Percentiles rank a stretch among this genome's conserved stretches.
Evolutionary conservation across 2,888 invertebrate species (phyloP).

Genomic region (Labia minor): DNA sequence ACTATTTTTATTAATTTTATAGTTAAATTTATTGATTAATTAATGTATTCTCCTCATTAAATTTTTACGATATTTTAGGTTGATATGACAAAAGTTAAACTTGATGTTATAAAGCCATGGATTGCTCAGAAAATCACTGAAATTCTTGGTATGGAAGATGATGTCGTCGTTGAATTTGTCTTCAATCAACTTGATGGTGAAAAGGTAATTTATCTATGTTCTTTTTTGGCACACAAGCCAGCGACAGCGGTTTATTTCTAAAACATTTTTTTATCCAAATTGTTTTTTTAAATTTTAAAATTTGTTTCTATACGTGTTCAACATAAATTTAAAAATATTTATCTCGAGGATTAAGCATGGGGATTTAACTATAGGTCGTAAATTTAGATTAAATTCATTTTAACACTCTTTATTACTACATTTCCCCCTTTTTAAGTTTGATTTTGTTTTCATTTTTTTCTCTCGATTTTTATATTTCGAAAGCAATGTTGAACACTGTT

Average conservation of each 20-base stretch:
- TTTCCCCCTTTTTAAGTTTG: background rate
- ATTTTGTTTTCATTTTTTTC: too few relatives aligned
- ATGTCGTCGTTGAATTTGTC: conserved; percentile 97
- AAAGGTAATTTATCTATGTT: conserved; percentile 49
- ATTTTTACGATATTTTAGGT: conserved; percentile 55
- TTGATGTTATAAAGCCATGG: conserved; percentile 98
- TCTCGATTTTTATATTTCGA: background rate
- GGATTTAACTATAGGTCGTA: background rate
- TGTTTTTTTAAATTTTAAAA: background rate
- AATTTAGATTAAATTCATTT: background rate
- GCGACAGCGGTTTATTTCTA: background rate
- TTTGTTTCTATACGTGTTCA: background rate
- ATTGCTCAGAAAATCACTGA: conserved; percentile 94
- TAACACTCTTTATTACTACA: background rate
- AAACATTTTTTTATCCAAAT: background rate
- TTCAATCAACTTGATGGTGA: conserved; percentile 93
- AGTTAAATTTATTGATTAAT: background rate
- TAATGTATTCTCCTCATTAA: background rate
- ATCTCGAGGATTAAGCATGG: background rate
- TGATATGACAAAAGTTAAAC: conserved; percentile 95
- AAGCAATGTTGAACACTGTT: background rate
- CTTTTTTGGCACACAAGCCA: conserved; percentile 7
- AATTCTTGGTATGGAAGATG: conserved; percentile 94
- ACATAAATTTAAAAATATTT: background rate
- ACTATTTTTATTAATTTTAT: too few relatives aligned